Conservation (phyloP, 2,113 vertebrate genomes). For the Charadrius vociferus region DNA sequence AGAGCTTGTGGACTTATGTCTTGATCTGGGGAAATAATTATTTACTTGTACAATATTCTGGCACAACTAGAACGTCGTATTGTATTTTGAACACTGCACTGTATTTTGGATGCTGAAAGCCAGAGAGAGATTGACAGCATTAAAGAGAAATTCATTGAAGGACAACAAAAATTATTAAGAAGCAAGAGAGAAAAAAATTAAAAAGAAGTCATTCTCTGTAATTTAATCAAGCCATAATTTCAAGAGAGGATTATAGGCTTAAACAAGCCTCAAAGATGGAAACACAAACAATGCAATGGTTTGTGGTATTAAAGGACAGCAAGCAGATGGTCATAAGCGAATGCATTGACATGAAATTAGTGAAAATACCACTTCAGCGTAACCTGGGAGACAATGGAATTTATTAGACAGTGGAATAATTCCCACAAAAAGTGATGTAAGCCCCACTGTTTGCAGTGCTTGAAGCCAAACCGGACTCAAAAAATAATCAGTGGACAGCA, state of each 20-base stretch:
- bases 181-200: neutral
- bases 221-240: slow-evolving; percentile 47
- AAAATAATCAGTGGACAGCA: neutral
- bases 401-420: neutral
- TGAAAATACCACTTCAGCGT: slow-evolving; percentile 17
- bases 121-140: neutral
- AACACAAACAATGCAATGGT: slow-evolving; percentile 8
- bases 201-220: neutral
- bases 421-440: neutral
- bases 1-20: neutral
- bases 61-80: neutral
- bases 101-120: neutral
- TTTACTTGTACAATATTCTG: neutral
- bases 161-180: neutral
- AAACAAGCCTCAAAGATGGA: neutral
- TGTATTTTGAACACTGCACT: neutral
- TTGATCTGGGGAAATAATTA: neutral
- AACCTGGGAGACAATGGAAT: neutral
- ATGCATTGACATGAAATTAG: slow-evolving; percentile 32
- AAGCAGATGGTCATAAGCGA: slow-evolving; percentile 25
- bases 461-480: neutral
- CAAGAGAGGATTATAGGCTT: slow-evolving; percentile 34
- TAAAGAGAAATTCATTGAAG: neutral
- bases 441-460: neutral
- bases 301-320: slow-evolving; percentile 35